Base-by-base conservation (phyloP, 1,140 invertebrate species). In the Phortica variegata region DNA sequence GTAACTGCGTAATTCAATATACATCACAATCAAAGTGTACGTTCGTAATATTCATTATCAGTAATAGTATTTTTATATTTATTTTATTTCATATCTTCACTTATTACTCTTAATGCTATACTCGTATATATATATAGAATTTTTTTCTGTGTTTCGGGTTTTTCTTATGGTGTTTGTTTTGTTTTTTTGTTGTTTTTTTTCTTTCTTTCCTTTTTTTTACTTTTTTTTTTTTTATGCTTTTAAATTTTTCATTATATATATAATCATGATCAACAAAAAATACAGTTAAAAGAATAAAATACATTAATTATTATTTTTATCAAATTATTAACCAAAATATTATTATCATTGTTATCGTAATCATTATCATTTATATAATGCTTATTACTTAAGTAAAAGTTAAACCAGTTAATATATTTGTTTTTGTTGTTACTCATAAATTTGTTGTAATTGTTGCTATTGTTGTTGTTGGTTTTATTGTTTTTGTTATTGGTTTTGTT, bases 1-100 rank as follows among this genome's bases (percentile, higher is more conserved):
- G 10, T 26, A 26, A 26, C 23, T 26, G 5, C 23, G 10, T 26
- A 26, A 26, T 26, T 26, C n/a, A 66, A 66, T 66, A 68, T 68
- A 68, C 63, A 68, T 68, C 63, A 68, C 63, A 68, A 68, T 68
- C 60, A 68, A 68, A 68, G 63, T 66, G 63, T 66, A 66, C 63
- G 63, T 63, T 63, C 58, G 47, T 47, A 48, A 44, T 62, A 62
- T 65, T 65, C 49, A 48, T 52, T 65, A 63, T 61, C 62, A 47
- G 65, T 65, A 57, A 65, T 65, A 53, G 47, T 59, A 26, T 51
- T 62, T 52, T 56, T 42, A 55, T 59, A 59, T 56, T 61, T 47
- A 56, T 61, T 50, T 58, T 63, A 26, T 10, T 26, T 26, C 5
- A 10, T 10, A 65, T 66, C 60, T 60, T 66, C 58, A 61, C 52